Evolutionary conservation across 2,113 vertebrate species (phyloP).

Genomic region (Eptesicus fuscus): DNA sequence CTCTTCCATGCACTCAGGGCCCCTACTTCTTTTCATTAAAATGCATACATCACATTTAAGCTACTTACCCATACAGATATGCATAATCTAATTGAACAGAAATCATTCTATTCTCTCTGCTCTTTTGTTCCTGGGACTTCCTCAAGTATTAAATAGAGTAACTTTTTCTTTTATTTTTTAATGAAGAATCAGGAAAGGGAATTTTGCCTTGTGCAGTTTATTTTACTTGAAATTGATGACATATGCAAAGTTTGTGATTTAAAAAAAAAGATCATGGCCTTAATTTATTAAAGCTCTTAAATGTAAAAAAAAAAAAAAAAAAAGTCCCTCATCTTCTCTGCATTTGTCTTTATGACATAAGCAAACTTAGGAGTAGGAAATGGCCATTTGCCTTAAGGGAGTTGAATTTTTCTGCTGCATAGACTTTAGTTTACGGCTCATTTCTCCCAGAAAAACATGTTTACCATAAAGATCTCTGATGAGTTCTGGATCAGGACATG

Average conservation of each 20-base stretch:
- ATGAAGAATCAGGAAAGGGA: neutral
- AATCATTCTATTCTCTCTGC: neutral
- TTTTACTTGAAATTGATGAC: slow-evolving; percentile 44
- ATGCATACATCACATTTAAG: neutral
- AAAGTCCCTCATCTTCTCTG: neutral
- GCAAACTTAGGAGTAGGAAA: neutral
- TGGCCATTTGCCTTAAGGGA: slow-evolving; percentile 12
- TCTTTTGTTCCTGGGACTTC: neutral
- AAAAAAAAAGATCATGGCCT: slow-evolving; percentile 5
- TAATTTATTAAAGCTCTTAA: slow-evolving; percentile 49
- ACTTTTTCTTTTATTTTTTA: neutral
- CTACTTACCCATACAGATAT: neutral
- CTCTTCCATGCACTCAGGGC: neutral
- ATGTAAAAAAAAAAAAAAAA: neutral
- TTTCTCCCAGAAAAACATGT: slow-evolving; percentile 42
- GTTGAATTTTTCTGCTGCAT: slow-evolving; percentile 20
- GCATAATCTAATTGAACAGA: neutral
- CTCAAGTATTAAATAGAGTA: neutral
- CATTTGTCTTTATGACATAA: neutral
- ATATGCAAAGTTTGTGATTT: neutral
- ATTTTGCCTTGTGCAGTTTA: neutral
- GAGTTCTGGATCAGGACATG: neutral
- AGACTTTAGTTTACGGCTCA: slow-evolving; percentile 1
- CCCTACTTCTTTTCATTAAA: neutral
- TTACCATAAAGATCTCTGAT: neutral